Percentiles rank a stretch among this genome's conserved stretches.
These are phyloP conservation scores for Psittacula derbiana DNA, from an alignment of 2,797 vertebrate genomes.

Conservation along the genomic window DNA sequence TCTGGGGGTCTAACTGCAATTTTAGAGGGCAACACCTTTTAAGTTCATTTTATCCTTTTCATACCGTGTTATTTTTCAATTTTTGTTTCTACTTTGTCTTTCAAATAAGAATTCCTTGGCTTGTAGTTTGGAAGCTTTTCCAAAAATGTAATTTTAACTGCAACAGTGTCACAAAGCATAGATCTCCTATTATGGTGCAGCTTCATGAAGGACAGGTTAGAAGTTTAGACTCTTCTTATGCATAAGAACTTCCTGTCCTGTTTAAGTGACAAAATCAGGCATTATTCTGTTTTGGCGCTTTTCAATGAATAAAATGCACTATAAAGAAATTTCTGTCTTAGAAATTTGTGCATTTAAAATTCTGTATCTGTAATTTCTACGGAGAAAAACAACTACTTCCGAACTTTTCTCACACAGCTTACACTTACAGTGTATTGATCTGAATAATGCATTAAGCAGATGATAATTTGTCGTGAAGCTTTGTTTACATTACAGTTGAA, in stretches of 20 bases:
- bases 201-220: background rate
- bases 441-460: background rate
- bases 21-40: background rate
- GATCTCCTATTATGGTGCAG: background rate
- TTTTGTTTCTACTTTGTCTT: background rate
- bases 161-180: background rate
- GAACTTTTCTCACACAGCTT: background rate
- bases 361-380: background rate
- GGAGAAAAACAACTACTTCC: background rate
- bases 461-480: background rate
- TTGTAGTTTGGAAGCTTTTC: background rate
- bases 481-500: slow-evolving; percentile 6
- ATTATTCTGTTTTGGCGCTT: background rate
- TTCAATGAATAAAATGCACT: background rate
- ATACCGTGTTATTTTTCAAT: background rate
- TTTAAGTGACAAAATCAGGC: background rate
- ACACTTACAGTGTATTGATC: background rate
- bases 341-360: background rate
- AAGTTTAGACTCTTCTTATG: background rate
- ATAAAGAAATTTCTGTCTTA: background rate
- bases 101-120: background rate
- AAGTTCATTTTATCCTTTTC: background rate
- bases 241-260: background rate
- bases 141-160: background rate
- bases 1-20: background rate